These are phyloP conservation scores for Microcebus griseorufus DNA, from an alignment of 2,113 vertebrate species.

Conservation along the genomic window DNA sequence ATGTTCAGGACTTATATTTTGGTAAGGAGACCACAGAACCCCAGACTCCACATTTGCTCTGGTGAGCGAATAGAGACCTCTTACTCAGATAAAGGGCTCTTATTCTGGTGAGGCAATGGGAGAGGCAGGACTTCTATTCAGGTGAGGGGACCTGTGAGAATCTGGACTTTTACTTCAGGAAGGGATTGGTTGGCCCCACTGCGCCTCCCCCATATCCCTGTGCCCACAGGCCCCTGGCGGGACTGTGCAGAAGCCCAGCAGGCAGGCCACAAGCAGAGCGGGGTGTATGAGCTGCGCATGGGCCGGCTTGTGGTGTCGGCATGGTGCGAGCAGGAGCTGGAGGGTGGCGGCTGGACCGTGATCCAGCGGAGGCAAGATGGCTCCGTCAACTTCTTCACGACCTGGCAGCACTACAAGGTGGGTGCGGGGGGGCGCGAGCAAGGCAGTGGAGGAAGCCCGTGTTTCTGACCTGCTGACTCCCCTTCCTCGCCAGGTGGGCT, in stretches of 20 bases:
- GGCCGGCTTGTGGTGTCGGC: slow-evolving; percentile 87
- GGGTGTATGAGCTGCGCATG: slow-evolving; percentile 88
- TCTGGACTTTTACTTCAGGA: not conserved
- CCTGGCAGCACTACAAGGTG: slow-evolving; percentile 95
- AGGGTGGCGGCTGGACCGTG: slow-evolving; percentile 92
- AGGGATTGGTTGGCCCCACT: not conserved
- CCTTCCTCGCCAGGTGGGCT: slow-evolving; percentile 87
- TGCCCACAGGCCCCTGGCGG: slow-evolving; percentile 88
- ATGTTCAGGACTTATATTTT: not conserved
- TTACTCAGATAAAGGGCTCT: not conserved
- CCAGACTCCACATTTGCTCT: not conserved
- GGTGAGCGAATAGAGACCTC: not conserved
- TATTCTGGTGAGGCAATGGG: not conserved
- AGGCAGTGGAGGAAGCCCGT: not conserved
- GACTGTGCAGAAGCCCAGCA: slow-evolving; percentile 90
- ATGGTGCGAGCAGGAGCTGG: slow-evolving; percentile 92
- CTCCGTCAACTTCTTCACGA: slow-evolving; percentile 93
- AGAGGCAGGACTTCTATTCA: not conserved
- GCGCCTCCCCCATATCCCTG: not conserved
- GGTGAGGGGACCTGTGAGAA: not conserved
- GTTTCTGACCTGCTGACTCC: not conserved
- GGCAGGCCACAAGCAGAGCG: slow-evolving; percentile 86
- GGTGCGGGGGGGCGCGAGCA: not conserved
- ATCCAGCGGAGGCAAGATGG: slow-evolving; percentile 94
- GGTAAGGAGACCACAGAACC: not conserved